Percentiles rank a stretch among this genome's conserved stretches.
phyloP scores from a whole-genome alignment of 2,888 invertebrate species.

The Stictocephala bisonia region DNA sequence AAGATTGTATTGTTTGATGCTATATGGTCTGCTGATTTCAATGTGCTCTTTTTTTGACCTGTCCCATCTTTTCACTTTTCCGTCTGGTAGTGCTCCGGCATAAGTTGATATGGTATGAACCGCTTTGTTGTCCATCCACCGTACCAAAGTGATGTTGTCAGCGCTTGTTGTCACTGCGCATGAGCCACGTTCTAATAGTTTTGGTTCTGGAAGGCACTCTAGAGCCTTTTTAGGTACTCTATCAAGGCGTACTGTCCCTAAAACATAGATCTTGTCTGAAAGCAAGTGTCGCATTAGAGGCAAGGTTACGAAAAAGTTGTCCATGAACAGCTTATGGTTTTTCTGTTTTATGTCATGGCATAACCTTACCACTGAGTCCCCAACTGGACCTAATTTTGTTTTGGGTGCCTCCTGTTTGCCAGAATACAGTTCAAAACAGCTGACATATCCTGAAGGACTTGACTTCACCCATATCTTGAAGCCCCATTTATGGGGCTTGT shows the following conservation, averaged over 20 bases:
- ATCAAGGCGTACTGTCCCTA: constrained; percentile 15
- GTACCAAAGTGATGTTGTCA: constrained; percentile 49
- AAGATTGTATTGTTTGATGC: constrained; percentile 44
- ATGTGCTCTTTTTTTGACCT: constrained; percentile 44
- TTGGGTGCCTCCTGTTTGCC: not conserved
- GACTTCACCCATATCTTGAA: constrained; percentile 41
- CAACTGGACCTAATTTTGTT: constrained; percentile 3
- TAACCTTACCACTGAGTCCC: constrained; percentile 13
- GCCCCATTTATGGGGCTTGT: constrained; percentile 40
- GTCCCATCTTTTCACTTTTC: constrained; percentile 42
- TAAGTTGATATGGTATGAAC: constrained; percentile 48
- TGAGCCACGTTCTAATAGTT: constrained; percentile 33
- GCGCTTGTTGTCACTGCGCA: constrained; percentile 43
- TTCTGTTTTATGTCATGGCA: not conserved
- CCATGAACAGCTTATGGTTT: constrained; percentile 31
- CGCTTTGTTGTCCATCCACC: constrained; percentile 47
- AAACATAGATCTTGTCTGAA: not conserved
- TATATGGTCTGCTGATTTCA: constrained; percentile 37
- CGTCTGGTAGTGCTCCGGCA: constrained; percentile 44
- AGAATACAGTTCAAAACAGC: constrained; percentile 37
- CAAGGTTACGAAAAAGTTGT: constrained; percentile 6
- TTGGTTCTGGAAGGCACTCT: constrained; percentile 38
- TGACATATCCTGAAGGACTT: constrained; percentile 17
- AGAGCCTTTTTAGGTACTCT: constrained; percentile 22
- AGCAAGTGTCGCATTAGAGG: no score